A percentile compares a stretch with the other conserved stretches of the same genome.
Conservation (phyloP, 2,888 invertebrate genomes). For the Aporophyla lueneburgensis region DNA sequence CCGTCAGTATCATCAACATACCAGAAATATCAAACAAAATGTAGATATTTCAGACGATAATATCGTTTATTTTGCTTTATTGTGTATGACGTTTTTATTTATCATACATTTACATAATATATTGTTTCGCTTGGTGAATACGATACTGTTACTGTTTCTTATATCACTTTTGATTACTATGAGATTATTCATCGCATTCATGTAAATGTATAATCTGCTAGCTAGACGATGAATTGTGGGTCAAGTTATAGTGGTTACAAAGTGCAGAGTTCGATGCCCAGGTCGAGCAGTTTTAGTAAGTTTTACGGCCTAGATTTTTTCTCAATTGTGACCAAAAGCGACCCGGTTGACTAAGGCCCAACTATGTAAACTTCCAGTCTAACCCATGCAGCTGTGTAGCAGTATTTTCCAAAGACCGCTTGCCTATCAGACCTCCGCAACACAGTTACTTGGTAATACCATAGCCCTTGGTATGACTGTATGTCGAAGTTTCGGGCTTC, state of each 20-base stretch:
- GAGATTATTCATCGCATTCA: neutral
- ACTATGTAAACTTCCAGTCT: no score
- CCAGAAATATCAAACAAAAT: neutral
- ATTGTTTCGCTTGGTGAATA: conserved; percentile 10
- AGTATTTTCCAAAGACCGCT: no score
- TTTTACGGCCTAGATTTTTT: neutral
- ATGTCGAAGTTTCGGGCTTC: no score
- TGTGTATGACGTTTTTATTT: conserved; percentile 17
- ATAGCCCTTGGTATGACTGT: no score
- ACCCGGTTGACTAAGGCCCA: neutral
- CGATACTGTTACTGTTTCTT: conserved; percentile 1
- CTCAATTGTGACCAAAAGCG: neutral
- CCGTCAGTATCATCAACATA: neutral
- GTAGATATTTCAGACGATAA: conserved; percentile 3
- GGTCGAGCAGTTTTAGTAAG: neutral
- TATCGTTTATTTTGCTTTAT: neutral
- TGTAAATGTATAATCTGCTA: neutral
- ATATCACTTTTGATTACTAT: conserved; percentile 11
- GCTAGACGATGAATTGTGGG: neutral
- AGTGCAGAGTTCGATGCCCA: neutral
- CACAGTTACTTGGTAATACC: no score
- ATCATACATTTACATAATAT: conserved; percentile 3
- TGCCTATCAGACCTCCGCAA: no score
- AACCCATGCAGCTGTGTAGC: no score
- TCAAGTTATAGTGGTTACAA: neutral